Evolutionary conservation across 2,113 vertebrate species (phyloP), one percentile per base, ranked within the genome.

Genomic region (Menidia beryllina): DNA sequence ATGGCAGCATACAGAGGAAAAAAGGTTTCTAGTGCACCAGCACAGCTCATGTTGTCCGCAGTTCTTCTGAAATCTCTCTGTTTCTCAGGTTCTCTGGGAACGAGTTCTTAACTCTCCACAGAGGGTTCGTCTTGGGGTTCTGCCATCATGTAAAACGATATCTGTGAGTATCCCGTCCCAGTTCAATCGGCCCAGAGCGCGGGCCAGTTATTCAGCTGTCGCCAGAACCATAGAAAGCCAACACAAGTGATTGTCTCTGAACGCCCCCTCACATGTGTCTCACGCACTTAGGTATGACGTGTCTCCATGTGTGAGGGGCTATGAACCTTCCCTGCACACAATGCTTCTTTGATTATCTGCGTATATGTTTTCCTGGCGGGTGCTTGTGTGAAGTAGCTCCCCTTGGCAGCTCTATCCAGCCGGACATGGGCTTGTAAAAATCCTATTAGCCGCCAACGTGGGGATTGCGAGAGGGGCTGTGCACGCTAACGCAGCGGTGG

Each of bases 371-470:
- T 57, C 72, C 69, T 74, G 75, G 50, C 43, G 45, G 61, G 68
- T 69, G 68, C 66, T 34, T 20, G 71, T 70, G 78, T 72, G 81
- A 52, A 67, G 73, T 79, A 70, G 67, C 69, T 73, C 82, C 79
- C 66, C 72, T 77, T 72, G 78, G 73, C 62, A 73, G 81, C 75
- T 86, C 78, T 82, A 74, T 83, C 86, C 88, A 66, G 83, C 90
- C 86, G 82, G 84, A 91, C 81, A 88, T 36, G 14, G 70, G 70
- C 86, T 79, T 86, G 89, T 90, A 90, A 89, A 94, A 92, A 92
- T 86, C 87, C 86, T 89, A 90, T 93, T 90, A 92, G 86, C 85
- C 74, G 75, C 88, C 87, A 81, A 83, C 41, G 55, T 86, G 83
- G 78, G 69, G 72, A 76, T 87, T 65, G 57, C 69, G 72, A 67